Evolutionary conservation across 2,113 vertebrate species (phyloP), one percentile per base, ranked within the genome.

Genomic region (Lates calcarifer): DNA sequence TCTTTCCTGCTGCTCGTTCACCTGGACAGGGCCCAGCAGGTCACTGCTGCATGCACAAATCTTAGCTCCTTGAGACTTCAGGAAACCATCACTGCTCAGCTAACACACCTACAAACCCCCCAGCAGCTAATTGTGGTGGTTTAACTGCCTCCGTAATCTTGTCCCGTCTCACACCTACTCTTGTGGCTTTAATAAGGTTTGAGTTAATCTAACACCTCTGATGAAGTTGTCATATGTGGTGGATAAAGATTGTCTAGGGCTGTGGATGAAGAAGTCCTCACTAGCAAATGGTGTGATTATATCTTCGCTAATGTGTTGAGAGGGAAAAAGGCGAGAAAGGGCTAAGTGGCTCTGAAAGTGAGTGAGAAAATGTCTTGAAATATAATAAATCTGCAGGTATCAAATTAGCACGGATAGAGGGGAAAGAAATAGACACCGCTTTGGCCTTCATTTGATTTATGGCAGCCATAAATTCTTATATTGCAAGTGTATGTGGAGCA

Each of bases 151-250:
- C 28, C 6, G 0, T 31, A 56, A 74, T 81, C 71, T 70, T 31
- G 29, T 28, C 35, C 68, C 41, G 43, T 79, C 77, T 82, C 58
- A 66, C 85, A 71, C 71, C 74, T 73, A 9, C 73, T 49, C 26
- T 8, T 11, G 17, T 51, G 70, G 74, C 53, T 83, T 64, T 69
- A 65, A 81, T 77, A 53, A 72, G 72, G 35, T 51, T 79, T 14
- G 58, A 70, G 76, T 72, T 85, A 62, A 87, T 91, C 70, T 73
- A 70, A 79, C 82, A 87, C 85, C 79, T 89, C 74, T 79, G 89
- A 89, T 93, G 74, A 79, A 79, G 75, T 70, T 87, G 51, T 88
- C 70, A 76, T 80, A 57, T 33, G 49, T 84, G 33, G 22, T 22
- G 9, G 49, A 45, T 58, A 31, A 64, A 37, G 85, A 70, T 26